Percentiles rank a stretch among this genome's conserved stretches.
Conservation (phyloP, 2,888 invertebrate species). For the Muscina levida region DNA sequence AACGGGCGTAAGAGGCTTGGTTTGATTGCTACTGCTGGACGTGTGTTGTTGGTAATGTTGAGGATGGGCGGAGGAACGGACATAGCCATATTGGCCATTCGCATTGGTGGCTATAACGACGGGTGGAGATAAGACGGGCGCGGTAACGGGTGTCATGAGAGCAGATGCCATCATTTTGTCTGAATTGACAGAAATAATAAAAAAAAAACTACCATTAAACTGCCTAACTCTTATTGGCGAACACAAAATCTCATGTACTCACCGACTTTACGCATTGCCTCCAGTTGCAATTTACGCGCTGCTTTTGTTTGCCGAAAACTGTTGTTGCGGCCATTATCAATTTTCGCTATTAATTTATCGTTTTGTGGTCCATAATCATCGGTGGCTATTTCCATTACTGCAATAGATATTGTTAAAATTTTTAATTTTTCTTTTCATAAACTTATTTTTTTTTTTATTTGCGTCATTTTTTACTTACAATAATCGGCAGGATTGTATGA, state of each 20-base stretch:
- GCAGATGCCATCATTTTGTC: conserved; percentile 81
- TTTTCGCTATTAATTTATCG: conserved; percentile 82
- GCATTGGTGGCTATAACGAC: conserved; percentile 37
- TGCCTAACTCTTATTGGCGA: too few relatives aligned
- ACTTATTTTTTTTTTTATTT: background rate
- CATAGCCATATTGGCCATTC: conserved; percentile 38
- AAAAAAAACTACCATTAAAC: too few relatives aligned
- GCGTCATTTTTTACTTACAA: conserved; percentile 82
- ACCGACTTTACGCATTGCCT: conserved; percentile 79
- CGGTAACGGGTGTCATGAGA: conserved; percentile 81
- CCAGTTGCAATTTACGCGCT: conserved; percentile 76
- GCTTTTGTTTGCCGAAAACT: conserved; percentile 81
- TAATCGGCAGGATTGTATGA: conserved; percentile 96
- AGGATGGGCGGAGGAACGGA: background rate
- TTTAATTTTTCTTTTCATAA: too few relatives aligned
- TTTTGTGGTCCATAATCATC: conserved; percentile 87
- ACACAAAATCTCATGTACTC: too few relatives aligned
- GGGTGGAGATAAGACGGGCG: conserved; percentile 74
- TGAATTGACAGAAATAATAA: conserved; percentile 69
- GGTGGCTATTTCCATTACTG: conserved; percentile 90
- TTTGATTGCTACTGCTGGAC: background rate
- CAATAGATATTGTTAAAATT: too few relatives aligned
- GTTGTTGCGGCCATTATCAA: conserved; percentile 83
- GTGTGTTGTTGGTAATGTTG: background rate
- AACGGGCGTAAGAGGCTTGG: conserved; percentile 71